A percentile compares a stretch with the other conserved stretches of the same genome.
phyloP scores from a whole-genome alignment of 2,797 vertebrate genomes.

The Notolepis coatsorum region DNA sequence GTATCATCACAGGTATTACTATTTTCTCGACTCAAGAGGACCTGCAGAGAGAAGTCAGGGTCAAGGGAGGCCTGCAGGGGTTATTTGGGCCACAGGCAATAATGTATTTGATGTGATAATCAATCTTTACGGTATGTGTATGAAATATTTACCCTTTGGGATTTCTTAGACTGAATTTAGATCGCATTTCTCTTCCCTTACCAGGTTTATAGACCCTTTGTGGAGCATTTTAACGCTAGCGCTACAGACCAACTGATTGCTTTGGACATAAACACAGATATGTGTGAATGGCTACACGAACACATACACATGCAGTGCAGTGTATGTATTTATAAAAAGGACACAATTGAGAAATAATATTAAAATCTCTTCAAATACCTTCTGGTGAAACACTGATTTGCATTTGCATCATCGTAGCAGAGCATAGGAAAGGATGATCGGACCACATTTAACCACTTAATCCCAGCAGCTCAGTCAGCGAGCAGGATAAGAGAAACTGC shows the following conservation, averaged over 20 bases:
- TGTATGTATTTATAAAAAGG: too few relatives aligned
- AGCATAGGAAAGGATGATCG: slow-evolving; percentile 14
- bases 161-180: slow-evolving; percentile 53
- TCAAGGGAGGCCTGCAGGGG: not conserved
- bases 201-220: too few relatives aligned
- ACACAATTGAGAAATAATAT: too few relatives aligned
- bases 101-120: slow-evolving; percentile 62
- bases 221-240: too few relatives aligned
- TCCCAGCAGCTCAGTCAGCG: not conserved
- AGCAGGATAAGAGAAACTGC: slow-evolving; percentile 14
- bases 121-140: slow-evolving; percentile 45
- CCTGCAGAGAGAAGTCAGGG: not conserved
- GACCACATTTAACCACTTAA: slow-evolving; percentile 7
- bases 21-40: not conserved
- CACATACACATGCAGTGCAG: not conserved
- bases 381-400: too few relatives aligned
- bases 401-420: not conserved
- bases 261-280: too few relatives aligned
- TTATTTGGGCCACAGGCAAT: slow-evolving; percentile 51
- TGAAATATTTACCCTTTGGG: slow-evolving; percentile 36
- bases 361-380: too few relatives aligned
- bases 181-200: slow-evolving; percentile 48
- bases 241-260: too few relatives aligned
- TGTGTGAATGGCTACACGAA: too few relatives aligned
- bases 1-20: slow-evolving; percentile 11